phyloP scores from a whole-genome alignment of 2,797 vertebrate species.

The Gila robusta region DNA sequence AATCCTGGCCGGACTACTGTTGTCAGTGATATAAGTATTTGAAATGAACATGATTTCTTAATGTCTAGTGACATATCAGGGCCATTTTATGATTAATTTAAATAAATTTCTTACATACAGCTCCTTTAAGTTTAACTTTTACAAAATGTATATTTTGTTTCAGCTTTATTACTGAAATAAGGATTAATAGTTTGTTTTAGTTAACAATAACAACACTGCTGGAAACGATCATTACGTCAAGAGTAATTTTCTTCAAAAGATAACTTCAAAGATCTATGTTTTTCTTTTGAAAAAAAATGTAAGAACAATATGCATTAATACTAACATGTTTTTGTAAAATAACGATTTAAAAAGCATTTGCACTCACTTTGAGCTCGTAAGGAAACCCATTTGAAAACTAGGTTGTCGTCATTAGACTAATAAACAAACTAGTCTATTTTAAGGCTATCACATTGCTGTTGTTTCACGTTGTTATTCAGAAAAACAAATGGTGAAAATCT shows the following conservation, averaged over 20 bases:
- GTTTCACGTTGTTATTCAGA: slow-evolving; percentile 13
- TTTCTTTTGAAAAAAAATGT: background rate
- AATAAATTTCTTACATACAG: too few relatives aligned
- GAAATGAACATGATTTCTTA: too few relatives aligned
- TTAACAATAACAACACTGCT: background rate
- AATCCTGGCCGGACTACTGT: too few relatives aligned
- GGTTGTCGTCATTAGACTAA: slow-evolving; percentile 10
- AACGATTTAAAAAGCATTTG: slow-evolving; percentile 5
- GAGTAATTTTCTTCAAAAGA: background rate
- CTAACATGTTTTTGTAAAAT: background rate
- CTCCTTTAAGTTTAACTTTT: background rate
- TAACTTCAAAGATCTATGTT: background rate
- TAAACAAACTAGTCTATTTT: slow-evolving; percentile 19
- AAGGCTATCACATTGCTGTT: slow-evolving; percentile 13
- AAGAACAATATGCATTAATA: background rate
- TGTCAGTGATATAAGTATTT: too few relatives aligned
- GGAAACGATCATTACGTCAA: background rate
- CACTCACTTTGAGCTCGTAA: background rate
- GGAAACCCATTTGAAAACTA: background rate
- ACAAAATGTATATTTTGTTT: background rate
- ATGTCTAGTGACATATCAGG: too few relatives aligned
- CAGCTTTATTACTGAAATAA: background rate
- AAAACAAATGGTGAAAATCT: background rate
- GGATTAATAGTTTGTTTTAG: background rate
- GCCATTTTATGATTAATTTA: too few relatives aligned